Evolutionary conservation across 1,140 invertebrate genomes (phyloP).

Genomic region (Drosophila repletoides): DNA sequence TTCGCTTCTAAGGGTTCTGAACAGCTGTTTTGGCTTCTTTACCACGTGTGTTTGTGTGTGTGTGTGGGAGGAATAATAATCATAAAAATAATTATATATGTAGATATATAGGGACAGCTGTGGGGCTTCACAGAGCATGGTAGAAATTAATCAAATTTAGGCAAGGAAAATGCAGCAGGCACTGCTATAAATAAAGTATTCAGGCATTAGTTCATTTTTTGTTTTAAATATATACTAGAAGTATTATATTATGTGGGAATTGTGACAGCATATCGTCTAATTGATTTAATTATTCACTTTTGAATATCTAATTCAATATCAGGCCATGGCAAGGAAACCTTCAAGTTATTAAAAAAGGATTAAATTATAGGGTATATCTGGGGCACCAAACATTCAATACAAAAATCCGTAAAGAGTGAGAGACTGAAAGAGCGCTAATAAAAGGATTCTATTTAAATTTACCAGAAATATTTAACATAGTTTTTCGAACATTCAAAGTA

Average conservation of each 20-base stretch:
- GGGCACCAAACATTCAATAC: too few relatives aligned
- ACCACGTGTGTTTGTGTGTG: too few relatives aligned
- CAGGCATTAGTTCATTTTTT: background rate
- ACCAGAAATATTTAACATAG: too few relatives aligned
- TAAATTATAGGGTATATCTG: too few relatives aligned
- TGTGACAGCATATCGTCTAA: background rate
- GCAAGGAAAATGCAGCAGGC: background rate
- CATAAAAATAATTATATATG: background rate
- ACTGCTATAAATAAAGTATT: slow-evolving; percentile 24
- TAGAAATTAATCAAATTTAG: background rate
- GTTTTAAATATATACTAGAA: slow-evolving; percentile 14
- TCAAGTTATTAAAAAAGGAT: too few relatives aligned
- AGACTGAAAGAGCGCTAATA: too few relatives aligned
- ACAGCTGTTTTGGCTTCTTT: slow-evolving; percentile 5
- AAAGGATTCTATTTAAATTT: too few relatives aligned
- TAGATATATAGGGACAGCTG: slow-evolving; percentile 16
- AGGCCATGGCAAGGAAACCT: too few relatives aligned
- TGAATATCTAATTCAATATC: background rate
- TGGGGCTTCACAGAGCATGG: slow-evolving; percentile 12
- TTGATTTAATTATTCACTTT: background rate
- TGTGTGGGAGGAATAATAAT: background rate
- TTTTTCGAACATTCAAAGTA: too few relatives aligned
- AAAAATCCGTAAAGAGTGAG: too few relatives aligned
- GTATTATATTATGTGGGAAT: slow-evolving; percentile 15
- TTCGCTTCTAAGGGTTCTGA: background rate